Percentiles rank a stretch among this genome's conserved stretches.
Evolutionary conservation across 2,888 invertebrate genomes (phyloP).

Genomic region (Philonicus albiceps): DNA sequence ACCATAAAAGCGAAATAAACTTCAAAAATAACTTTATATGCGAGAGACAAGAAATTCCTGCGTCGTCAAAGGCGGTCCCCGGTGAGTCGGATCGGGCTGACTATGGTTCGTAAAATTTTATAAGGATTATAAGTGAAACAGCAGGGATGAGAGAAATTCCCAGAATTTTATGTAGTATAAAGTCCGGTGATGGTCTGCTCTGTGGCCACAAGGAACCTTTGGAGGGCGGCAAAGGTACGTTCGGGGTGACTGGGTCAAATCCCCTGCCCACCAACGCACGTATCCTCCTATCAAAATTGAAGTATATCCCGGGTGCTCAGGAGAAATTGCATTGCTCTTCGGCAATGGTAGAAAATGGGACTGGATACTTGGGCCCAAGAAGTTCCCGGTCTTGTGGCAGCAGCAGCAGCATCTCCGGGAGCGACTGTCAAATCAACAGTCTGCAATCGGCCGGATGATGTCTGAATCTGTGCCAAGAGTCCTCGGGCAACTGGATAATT

Average conservation of each 20-base stretch:
- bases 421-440: neutral
- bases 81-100: neutral
- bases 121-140: neutral
- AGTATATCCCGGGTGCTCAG: neutral
- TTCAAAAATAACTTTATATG: neutral
- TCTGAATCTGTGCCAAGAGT: neutral
- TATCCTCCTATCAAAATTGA: neutral
- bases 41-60: neutral
- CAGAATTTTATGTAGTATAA: neutral
- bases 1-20: neutral
- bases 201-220: neutral
- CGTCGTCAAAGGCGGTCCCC: neutral
- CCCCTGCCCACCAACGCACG: neutral
- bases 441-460: neutral
- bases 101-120: neutral
- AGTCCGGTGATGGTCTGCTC: neutral
- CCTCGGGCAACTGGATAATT: neutral
- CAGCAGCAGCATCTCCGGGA: neutral
- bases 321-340: neutral
- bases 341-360: neutral
- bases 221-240: neutral
- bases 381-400: neutral
- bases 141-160: neutral
- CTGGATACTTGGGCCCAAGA: neutral
- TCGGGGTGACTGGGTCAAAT: neutral